Percentiles rank a stretch among this genome's conserved stretches.
Evolutionary conservation across 2,113 vertebrate genomes (phyloP).

Genomic region (Gambusia affinis): DNA sequence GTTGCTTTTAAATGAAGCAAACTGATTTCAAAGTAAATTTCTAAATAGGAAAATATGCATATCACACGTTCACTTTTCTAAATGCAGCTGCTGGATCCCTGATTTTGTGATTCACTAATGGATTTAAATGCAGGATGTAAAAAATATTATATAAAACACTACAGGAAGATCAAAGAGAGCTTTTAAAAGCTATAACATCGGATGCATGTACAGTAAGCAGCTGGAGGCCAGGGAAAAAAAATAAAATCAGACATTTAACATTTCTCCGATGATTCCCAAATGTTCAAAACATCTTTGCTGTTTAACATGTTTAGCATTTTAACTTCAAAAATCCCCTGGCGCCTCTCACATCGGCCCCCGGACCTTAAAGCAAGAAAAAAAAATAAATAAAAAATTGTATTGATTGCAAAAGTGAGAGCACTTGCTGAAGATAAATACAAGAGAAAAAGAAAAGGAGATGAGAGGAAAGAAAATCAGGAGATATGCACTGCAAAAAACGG

Average conservation of each 20-base stretch:
- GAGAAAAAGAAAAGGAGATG: slow-evolving; percentile 63
- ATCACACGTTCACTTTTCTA: slow-evolving; percentile 65
- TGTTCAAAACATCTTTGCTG: slow-evolving; percentile 72
- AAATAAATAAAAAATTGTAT: slow-evolving; percentile 28
- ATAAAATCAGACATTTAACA: slow-evolving; percentile 76
- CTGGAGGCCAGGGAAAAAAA: slow-evolving; percentile 62
- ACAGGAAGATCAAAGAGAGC: slow-evolving; percentile 70
- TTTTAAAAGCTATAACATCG: slow-evolving; percentile 68
- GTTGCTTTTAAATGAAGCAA: slow-evolving; percentile 46
- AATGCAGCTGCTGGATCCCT: slow-evolving; percentile 62
- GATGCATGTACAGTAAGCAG: slow-evolving; percentile 67
- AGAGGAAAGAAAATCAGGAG: slow-evolving; percentile 48
- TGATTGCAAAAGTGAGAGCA: slow-evolving; percentile 70
- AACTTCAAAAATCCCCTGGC: slow-evolving; percentile 70
- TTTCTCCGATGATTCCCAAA: slow-evolving; percentile 65
- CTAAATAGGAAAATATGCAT: slow-evolving; percentile 60
- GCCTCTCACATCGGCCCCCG: slow-evolving; percentile 58
- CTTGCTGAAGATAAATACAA: slow-evolving; percentile 64
- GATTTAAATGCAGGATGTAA: slow-evolving; percentile 66
- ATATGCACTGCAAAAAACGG: slow-evolving; percentile 57
- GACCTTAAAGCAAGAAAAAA: slow-evolving; percentile 62
- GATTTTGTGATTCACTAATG: slow-evolving; percentile 64
- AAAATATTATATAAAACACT: slow-evolving; percentile 66
- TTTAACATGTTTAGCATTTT: slow-evolving; percentile 77
- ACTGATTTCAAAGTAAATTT: slow-evolving; percentile 60